Percentiles rank a stretch among this genome's conserved stretches.
Conservation (phyloP, 2,797 vertebrate species). For the Chrosomus eos region DNA sequence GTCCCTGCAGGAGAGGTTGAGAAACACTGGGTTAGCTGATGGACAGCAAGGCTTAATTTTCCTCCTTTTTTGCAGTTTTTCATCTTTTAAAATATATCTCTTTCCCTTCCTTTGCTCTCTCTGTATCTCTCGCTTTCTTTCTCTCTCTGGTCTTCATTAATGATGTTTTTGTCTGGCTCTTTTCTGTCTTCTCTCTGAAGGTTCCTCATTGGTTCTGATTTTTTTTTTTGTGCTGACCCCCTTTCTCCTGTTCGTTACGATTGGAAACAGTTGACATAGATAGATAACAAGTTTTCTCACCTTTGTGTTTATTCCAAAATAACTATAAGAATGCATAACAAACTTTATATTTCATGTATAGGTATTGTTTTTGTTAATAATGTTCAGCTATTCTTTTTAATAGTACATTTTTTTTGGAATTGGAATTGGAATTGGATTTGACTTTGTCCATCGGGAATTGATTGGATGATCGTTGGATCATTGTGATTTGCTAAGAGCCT, state of each 20-base stretch:
- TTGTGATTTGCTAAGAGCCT: too few relatives aligned
- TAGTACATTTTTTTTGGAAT: too few relatives aligned
- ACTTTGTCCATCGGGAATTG: too few relatives aligned
- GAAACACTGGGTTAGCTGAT: neutral
- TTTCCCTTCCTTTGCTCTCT: neutral
- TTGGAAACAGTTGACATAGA: neutral
- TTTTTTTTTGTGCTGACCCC: neutral
- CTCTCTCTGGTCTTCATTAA: constrained; percentile 35
- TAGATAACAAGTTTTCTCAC: neutral
- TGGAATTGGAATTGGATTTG: too few relatives aligned
- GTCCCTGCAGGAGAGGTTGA: too few relatives aligned
- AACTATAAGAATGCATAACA: neutral
- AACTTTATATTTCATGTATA: neutral
- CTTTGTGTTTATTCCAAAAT: neutral
- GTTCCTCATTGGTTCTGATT: neutral
- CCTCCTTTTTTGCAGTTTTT: neutral
- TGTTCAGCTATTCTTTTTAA: too few relatives aligned
- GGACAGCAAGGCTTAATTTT: neutral
- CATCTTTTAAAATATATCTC: neutral
- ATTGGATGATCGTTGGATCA: too few relatives aligned
- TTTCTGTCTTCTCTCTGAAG: constrained; percentile 12
- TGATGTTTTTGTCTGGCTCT: constrained; percentile 9
- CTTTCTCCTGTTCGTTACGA: neutral
- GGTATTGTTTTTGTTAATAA: too few relatives aligned
- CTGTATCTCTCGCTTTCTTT: neutral